Conservation (phyloP, 2,888 invertebrate species). For the Carcina quercana region DNA sequence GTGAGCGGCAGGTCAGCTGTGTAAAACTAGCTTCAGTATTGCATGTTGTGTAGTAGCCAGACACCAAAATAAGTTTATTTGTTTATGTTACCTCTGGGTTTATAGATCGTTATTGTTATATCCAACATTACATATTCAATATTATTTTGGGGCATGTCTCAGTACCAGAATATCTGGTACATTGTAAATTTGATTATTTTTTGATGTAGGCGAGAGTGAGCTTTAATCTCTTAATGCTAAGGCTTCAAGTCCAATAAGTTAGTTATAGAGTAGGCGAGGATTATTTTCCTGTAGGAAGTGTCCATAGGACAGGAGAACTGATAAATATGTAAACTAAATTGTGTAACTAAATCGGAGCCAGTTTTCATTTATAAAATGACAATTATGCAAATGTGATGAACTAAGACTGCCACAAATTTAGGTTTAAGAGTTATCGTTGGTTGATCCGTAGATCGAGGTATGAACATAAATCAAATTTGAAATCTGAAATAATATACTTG, state of each 20-base stretch:
- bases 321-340: conserved; percentile 29
- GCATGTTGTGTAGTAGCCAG: conserved; percentile 62
- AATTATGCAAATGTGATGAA: conserved; percentile 19
- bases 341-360: conserved; percentile 20
- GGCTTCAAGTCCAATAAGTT: conserved; percentile 29
- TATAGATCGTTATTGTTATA: conserved; percentile 53
- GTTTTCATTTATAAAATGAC: conserved; percentile 8
- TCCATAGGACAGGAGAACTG: conserved; percentile 31
- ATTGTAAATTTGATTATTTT: conserved; percentile 16
- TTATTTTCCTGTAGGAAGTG: conserved; percentile 25
- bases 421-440: too few relatives aligned
- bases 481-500: too few relatives aligned
- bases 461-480: too few relatives aligned
- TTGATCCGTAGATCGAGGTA: too few relatives aligned
- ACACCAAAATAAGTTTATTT: conserved; percentile 57
- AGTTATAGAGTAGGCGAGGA: conserved; percentile 11
- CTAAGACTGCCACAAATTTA: conserved; percentile 44
- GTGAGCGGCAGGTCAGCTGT: conserved; percentile 52
- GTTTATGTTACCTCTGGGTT: conserved; percentile 59
- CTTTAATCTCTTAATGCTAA: conserved; percentile 40
- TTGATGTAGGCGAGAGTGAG: conserved; percentile 30
- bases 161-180: too few relatives aligned
- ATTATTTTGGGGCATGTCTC: conserved; percentile 58
- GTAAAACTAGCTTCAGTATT: conserved; percentile 56
- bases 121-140: conserved; percentile 36